Base-by-base conservation (phyloP, 1,140 invertebrate species). In the Diabrotica virgifera region DNA sequence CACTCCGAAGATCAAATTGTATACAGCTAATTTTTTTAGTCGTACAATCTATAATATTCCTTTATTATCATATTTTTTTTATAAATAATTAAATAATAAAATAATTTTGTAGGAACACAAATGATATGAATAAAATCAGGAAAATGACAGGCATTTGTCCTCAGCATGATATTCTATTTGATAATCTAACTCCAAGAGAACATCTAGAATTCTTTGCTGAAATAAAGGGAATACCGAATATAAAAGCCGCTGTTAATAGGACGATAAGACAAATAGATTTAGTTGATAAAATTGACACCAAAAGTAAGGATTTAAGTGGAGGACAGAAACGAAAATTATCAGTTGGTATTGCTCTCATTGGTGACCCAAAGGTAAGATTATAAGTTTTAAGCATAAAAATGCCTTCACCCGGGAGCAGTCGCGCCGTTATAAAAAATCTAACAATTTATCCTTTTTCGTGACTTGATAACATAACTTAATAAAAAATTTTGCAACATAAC, bases 81-180 rank as follows among this genome's bases (percentile, higher is more conserved):
- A n/a, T n/a, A n/a, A n/a, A n/a, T n/a, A n/a, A n/a, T n/a, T n/a
- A n/a, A n/a, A n/a, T n/a, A n/a, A n/a, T 24, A 1, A 50, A 10
- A 1, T 10, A 2, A 12, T 55, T 69, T 75, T 76, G 24, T 69
- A 84, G 87, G 61, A 85, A 91, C 74, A 85, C 86, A 5, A 86
- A 88, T 58, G 87, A 90, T 69, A 89, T 91, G 87, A 82, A 85
- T 65, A 83, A 86, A 74, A 87, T 91, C 35, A 80, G 89, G 35
- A 85, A 87, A 71, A 90, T 90, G 85, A 90, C 89, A 0, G 95
- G 95, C 0, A 87, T 96, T 8, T 97, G 95, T 80, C 95, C 94
- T 0, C 95, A 97, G 76, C 92, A 95, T 74, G 92, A 96, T 74
- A 92, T 96, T 36, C 84, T 97, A 0, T 96, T 96, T 77, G 92